These are phyloP conservation scores for Urosaurus nigricauda DNA, from an alignment of 2,797 vertebrate species.

Conservation along the genomic window DNA sequence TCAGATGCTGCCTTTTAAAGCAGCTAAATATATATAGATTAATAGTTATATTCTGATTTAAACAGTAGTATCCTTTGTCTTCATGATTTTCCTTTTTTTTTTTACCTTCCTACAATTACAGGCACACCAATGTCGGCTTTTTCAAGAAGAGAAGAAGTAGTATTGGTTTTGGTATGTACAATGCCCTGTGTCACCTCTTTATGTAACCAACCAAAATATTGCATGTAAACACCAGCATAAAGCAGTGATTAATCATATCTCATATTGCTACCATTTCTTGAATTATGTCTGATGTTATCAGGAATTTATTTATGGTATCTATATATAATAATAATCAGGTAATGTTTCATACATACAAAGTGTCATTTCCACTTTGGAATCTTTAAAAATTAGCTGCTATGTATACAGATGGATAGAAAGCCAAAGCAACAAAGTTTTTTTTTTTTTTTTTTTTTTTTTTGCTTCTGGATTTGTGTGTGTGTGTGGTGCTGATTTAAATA, in stretches of 20 bases:
- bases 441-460: no score
- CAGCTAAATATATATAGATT: background rate
- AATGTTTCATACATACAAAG: slow-evolving; percentile 41
- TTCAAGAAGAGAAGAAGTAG: slow-evolving; percentile 44
- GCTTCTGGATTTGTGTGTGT: slow-evolving; percentile 27
- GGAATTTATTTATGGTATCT: slow-evolving; percentile 53
- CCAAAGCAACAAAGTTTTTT: slow-evolving; percentile 45
- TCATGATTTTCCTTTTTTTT: slow-evolving; percentile 38
- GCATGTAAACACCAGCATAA: slow-evolving; percentile 52
- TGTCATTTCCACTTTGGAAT: slow-evolving; percentile 42
- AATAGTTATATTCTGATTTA: no score
- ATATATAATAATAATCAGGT: slow-evolving; percentile 35
- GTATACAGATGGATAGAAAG: slow-evolving; percentile 65
- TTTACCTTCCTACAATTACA: slow-evolving; percentile 44
- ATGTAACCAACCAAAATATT: slow-evolving; percentile 38
- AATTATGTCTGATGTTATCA: slow-evolving; percentile 48
- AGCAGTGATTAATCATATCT: slow-evolving; percentile 50
- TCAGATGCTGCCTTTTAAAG: background rate
- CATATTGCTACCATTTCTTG: slow-evolving; percentile 53
- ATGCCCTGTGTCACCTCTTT: slow-evolving; percentile 45
- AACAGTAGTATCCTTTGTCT: slow-evolving; percentile 5
- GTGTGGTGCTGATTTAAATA: slow-evolving; percentile 13
- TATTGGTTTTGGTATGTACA: slow-evolving; percentile 46
- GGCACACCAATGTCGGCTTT: slow-evolving; percentile 35
- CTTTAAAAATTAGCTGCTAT: slow-evolving; percentile 48